phyloP scores from a whole-genome alignment of 2,113 vertebrate genomes.

The Ceuthmochares aereus region DNA sequence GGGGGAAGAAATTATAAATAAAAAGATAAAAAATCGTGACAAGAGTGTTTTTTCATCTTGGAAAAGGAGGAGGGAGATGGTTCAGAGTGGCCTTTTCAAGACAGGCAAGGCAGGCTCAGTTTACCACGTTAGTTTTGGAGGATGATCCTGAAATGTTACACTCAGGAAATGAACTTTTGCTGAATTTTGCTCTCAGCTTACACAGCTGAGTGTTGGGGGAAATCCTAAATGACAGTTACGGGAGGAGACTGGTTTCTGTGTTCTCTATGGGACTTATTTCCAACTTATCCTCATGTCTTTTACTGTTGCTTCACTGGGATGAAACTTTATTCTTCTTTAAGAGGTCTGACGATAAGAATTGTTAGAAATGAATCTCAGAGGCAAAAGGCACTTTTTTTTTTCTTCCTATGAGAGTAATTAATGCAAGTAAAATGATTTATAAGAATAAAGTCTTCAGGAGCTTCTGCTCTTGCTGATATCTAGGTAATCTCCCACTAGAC shows the following conservation, averaged over 20 bases:
- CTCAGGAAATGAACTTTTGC: constrained; percentile 10
- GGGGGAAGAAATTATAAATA: neutral
- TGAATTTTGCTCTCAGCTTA: neutral
- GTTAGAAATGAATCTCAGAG: neutral
- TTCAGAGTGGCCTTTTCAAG: neutral
- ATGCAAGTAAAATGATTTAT: neutral
- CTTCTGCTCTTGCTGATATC: neutral
- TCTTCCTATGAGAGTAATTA: neutral
- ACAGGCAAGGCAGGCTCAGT: neutral
- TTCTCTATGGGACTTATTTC: neutral
- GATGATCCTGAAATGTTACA: neutral
- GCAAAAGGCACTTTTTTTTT: too few relatives aligned
- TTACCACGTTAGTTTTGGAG: constrained; percentile 32
- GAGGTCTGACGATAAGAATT: neutral
- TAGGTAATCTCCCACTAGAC: neutral
- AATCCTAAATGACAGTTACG: neutral
- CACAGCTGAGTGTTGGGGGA: neutral
- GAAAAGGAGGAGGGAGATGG: neutral
- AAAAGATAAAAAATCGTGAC: neutral
- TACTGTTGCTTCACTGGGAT: neutral
- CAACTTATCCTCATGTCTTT: neutral
- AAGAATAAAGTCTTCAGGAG: neutral
- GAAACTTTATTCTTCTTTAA: neutral
- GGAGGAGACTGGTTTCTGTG: neutral
- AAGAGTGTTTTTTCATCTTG: neutral